phyloP scores from a whole-genome alignment of 1,140 invertebrate genomes.

The Drosophila miranda region DNA sequence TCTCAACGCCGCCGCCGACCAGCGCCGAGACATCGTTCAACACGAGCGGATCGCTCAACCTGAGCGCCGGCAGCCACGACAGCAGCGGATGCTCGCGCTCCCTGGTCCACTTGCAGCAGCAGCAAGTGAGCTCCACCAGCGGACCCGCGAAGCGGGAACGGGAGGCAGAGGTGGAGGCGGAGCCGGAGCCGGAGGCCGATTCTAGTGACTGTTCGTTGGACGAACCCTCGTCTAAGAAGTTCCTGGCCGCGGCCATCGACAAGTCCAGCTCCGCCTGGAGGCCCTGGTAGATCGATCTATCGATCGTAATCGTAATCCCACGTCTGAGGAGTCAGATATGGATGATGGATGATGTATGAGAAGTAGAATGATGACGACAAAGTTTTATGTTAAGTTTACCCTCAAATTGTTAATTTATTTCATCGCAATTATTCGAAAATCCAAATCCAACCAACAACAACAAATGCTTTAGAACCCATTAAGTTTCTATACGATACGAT shows the following conservation, averaged over 20 bases:
- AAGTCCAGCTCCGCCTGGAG: slow-evolving; percentile 57
- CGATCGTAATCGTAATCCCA: background rate
- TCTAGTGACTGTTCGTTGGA: slow-evolving; percentile 75
- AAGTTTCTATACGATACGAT: slow-evolving; percentile 28
- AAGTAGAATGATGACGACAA: slow-evolving; percentile 6
- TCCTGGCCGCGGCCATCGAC: slow-evolving; percentile 60
- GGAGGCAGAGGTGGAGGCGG: slow-evolving; percentile 33
- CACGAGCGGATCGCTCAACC: slow-evolving; percentile 63
- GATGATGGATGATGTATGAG: background rate
- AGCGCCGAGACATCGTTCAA: slow-evolving; percentile 75
- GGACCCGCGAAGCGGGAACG: slow-evolving; percentile 59
- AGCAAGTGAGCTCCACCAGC: slow-evolving; percentile 78
- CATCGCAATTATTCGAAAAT: slow-evolving; percentile 54
- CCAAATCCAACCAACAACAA: slow-evolving; percentile 32
- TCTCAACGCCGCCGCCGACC: slow-evolving; percentile 71
- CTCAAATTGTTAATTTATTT: slow-evolving; percentile 67
- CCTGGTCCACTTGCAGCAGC: slow-evolving; percentile 71
- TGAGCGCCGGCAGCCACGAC: slow-evolving; percentile 65
- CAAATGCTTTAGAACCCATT: slow-evolving; percentile 48
- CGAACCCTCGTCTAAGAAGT: slow-evolving; percentile 68
- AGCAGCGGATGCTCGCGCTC: slow-evolving; percentile 55
- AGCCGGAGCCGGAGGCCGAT: slow-evolving; percentile 49
- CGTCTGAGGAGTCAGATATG: too few relatives aligned
- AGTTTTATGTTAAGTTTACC: slow-evolving; percentile 63
- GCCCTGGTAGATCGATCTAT: slow-evolving; percentile 45